Conservation (phyloP, 2,888 invertebrate species). For the Euplexia lucipara region DNA sequence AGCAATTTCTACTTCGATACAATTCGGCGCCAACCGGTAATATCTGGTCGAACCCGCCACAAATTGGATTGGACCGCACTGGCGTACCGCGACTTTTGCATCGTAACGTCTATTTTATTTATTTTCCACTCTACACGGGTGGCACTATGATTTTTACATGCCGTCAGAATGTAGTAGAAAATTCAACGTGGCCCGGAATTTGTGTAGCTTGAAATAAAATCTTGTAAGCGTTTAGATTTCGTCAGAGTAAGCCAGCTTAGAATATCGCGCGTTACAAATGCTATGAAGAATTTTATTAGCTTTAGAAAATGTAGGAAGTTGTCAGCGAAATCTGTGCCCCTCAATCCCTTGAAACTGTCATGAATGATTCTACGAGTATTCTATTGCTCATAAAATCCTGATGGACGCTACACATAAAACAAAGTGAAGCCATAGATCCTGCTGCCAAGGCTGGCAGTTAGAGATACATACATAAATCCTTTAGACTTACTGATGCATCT, state of each 20-base stretch:
- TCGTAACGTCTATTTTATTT: slow-evolving; percentile 71
- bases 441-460: slow-evolving; percentile 34
- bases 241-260: neutral
- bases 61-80: slow-evolving; percentile 82
- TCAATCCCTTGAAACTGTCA: slow-evolving; percentile 35
- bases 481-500: slow-evolving; percentile 50
- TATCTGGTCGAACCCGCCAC: slow-evolving; percentile 79
- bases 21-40: slow-evolving; percentile 72
- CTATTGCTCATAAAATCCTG: slow-evolving; percentile 51
- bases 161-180: slow-evolving; percentile 37
- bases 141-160: slow-evolving; percentile 54
- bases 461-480: slow-evolving; percentile 47
- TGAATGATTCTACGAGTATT: slow-evolving; percentile 18
- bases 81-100: slow-evolving; percentile 74
- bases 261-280: slow-evolving; percentile 1
- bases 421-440: slow-evolving; percentile 46
- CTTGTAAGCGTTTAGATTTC: slow-evolving; percentile 10
- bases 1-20: slow-evolving; percentile 44
- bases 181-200: slow-evolving; percentile 34
- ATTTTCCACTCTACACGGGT: slow-evolving; percentile 58
- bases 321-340: slow-evolving; percentile 15
- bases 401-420: slow-evolving; percentile 49
- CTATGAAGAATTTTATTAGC: neutral
- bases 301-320: neutral
- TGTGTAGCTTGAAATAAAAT: slow-evolving; percentile 32